phyloP scores from a whole-genome alignment of 1,140 invertebrate genomes.

The Nymphalis io region DNA sequence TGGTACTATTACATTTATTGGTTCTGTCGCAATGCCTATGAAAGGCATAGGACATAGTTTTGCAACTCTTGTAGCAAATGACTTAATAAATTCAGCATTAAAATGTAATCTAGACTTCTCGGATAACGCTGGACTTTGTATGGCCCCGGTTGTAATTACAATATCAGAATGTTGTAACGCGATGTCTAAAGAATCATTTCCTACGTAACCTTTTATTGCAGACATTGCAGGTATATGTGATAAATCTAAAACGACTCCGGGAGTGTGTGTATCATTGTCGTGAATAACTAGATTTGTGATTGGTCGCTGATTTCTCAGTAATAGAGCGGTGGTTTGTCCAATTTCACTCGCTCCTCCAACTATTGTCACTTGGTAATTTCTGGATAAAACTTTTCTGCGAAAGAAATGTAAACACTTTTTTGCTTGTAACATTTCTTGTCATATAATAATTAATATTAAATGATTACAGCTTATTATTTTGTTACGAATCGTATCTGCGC shows the following conservation, averaged over 20 bases:
- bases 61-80: slow-evolving; percentile 80
- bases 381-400: not conserved
- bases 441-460: not conserved
- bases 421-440: slow-evolving; percentile 1
- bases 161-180: slow-evolving; percentile 75
- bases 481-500: too few relatives aligned
- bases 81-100: slow-evolving; percentile 86
- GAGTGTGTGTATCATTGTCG: slow-evolving; percentile 43
- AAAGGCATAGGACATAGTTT: slow-evolving; percentile 84
- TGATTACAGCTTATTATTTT: not conserved
- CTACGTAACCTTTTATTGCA: slow-evolving; percentile 45
- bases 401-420: slow-evolving; percentile 11
- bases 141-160: slow-evolving; percentile 86
- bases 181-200: slow-evolving; percentile 55
- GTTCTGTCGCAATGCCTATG: slow-evolving; percentile 86
- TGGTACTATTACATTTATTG: slow-evolving; percentile 85
- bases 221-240: slow-evolving; percentile 54
- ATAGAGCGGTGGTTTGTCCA: slow-evolving; percentile 52
- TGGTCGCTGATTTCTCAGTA: slow-evolving; percentile 48
- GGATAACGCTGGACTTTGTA: slow-evolving; percentile 83
- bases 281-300: slow-evolving; percentile 53
- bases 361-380: slow-evolving; percentile 52
- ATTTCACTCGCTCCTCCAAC: slow-evolving; percentile 55
- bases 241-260: slow-evolving; percentile 52
- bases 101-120: slow-evolving; percentile 85